Evolutionary conservation across 2,888 invertebrate genomes (phyloP).

Genomic region (Drosophila multiciliata): DNA sequence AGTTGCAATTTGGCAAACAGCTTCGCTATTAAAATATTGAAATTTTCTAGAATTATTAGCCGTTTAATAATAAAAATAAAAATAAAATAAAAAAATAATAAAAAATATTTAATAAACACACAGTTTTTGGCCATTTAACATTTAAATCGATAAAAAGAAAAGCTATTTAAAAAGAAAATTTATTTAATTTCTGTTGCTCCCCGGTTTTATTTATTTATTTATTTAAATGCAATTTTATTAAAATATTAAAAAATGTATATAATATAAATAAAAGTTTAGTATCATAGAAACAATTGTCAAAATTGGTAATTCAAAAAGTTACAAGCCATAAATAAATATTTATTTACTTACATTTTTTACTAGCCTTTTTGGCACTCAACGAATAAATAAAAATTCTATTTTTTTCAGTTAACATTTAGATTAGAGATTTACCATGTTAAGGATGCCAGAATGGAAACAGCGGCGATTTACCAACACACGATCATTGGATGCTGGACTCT

Average conservation of each 20-base stretch:
- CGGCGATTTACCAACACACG: background rate
- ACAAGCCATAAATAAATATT: no score
- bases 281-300: constrained; percentile 22
- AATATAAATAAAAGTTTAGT: no score
- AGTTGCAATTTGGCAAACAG: no score
- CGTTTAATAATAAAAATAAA: background rate
- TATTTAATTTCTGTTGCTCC: background rate
- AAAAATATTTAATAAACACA: no score
- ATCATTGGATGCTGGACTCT: constrained; percentile 2
- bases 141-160: background rate
- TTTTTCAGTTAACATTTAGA: background rate
- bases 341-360: background rate
- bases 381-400: constrained; percentile 16
- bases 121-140: background rate
- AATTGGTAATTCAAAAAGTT: background rate
- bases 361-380: background rate
- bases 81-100: no score
- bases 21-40: background rate
- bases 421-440: background rate
- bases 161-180: background rate
- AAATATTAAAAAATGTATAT: background rate
- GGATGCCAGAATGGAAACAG: background rate
- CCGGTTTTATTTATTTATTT: background rate
- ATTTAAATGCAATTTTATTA: background rate
- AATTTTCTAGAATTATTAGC: background rate